A percentile compares a stretch with the other conserved stretches of the same genome.
Conservation (phyloP, 2,113 vertebrate genomes). For the Amphiprion ocellaris region DNA sequence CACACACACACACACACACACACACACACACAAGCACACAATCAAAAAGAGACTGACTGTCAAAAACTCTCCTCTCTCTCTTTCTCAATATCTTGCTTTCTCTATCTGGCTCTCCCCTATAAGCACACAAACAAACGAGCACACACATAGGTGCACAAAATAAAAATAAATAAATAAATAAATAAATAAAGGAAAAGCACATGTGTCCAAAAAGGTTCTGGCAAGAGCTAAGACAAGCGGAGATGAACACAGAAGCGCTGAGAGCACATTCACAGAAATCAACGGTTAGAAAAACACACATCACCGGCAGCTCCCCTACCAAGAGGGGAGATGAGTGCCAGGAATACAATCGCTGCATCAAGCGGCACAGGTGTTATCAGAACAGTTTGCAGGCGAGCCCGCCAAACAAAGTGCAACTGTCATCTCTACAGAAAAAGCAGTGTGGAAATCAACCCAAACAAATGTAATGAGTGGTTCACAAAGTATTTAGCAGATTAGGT, state of each 20-base stretch:
- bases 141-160: neutral
- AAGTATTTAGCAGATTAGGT: constrained; percentile 73
- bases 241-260: constrained; percentile 51
- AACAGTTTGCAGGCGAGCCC: constrained; percentile 47
- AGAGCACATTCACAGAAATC: constrained; percentile 47
- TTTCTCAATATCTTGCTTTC: neutral
- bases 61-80: constrained; percentile 34
- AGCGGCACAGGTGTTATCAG: constrained; percentile 74
- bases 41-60: constrained; percentile 40
- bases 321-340: constrained; percentile 64
- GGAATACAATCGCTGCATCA: constrained; percentile 63
- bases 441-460: constrained; percentile 67
- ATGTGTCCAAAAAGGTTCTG: constrained; percentile 64
- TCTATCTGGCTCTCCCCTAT: neutral
- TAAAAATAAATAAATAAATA: neutral
- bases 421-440: constrained; percentile 52
- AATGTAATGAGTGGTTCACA: constrained; percentile 71
- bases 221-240: constrained; percentile 50
- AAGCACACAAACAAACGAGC: neutral
- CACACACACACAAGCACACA: neutral
- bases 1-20: neutral
- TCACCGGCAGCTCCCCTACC: constrained; percentile 55
- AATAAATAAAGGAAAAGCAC: constrained; percentile 45
- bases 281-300: constrained; percentile 63
- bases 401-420: constrained; percentile 63